phyloP scores from a whole-genome alignment of 1,140 invertebrate species.

The Drosophila ambigua region DNA sequence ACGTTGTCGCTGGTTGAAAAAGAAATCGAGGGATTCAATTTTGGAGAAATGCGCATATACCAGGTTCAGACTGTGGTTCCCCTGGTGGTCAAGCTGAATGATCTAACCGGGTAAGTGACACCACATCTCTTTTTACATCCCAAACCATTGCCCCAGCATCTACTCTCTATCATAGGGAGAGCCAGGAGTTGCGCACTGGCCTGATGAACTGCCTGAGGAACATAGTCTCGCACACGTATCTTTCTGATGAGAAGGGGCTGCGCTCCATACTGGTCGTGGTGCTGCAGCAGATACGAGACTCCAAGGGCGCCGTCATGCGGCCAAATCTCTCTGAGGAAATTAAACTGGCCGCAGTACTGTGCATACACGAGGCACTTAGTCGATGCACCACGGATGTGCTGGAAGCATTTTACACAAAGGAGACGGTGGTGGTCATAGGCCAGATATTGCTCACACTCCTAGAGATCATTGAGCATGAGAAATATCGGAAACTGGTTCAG shows the following conservation, averaged over 20 bases:
- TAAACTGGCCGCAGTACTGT: slow-evolving; percentile 68
- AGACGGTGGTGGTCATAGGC: slow-evolving; percentile 53
- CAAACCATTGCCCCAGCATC: background rate
- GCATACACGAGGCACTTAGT: slow-evolving; percentile 54
- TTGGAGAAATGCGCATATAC: slow-evolving; percentile 71
- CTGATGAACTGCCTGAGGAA: slow-evolving; percentile 61
- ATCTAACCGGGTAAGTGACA: slow-evolving; percentile 60
- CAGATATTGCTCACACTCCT: slow-evolving; percentile 67
- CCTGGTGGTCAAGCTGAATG: slow-evolving; percentile 70
- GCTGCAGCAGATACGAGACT: slow-evolving; percentile 68
- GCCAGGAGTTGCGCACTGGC: slow-evolving; percentile 68
- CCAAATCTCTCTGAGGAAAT: slow-evolving; percentile 75
- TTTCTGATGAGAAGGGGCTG: slow-evolving; percentile 64
- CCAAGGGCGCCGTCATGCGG: slow-evolving; percentile 31
- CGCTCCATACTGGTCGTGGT: slow-evolving; percentile 69
- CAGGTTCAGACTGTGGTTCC: slow-evolving; percentile 73
- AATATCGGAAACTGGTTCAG: slow-evolving; percentile 64
- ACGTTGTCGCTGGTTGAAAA: slow-evolving; percentile 54
- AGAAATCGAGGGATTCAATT: slow-evolving; percentile 66
- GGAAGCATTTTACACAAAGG: slow-evolving; percentile 66
- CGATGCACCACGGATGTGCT: slow-evolving; percentile 68
- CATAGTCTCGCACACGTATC: slow-evolving; percentile 58
- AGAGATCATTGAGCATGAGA: slow-evolving; percentile 67
- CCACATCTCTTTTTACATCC: background rate
- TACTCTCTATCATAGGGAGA: slow-evolving; percentile 32